These are phyloP conservation scores for Oryzias curvinotus DNA, from an alignment of 2,113 vertebrate genomes.

Conservation along the genomic window DNA sequence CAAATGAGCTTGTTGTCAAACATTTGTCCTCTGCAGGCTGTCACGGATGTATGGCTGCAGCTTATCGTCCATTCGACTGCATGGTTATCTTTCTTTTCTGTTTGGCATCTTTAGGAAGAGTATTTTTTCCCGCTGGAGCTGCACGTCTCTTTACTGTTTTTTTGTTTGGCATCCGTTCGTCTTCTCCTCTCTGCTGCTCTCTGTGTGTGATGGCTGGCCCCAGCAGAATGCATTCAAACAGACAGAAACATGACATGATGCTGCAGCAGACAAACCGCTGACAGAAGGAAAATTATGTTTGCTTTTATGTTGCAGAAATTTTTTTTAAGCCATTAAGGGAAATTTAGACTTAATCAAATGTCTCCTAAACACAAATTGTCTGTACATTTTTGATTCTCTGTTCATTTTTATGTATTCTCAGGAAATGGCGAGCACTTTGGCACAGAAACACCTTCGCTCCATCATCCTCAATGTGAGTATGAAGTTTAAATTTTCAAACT, in stretches of 20 bases:
- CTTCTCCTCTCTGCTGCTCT: slow-evolving; percentile 20
- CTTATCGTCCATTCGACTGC: slow-evolving; percentile 62
- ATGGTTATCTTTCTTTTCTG: slow-evolving; percentile 63
- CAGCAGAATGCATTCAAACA: slow-evolving; percentile 22
- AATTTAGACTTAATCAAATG: not conserved
- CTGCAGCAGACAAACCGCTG: slow-evolving; percentile 51
- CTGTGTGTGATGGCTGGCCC: slow-evolving; percentile 19
- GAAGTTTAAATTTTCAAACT: not conserved
- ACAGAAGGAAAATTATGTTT: slow-evolving; percentile 11
- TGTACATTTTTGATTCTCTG: slow-evolving; percentile 11
- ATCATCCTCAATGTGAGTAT: slow-evolving; percentile 96
- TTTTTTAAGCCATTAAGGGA: slow-evolving; percentile 8
- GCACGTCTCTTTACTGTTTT: slow-evolving; percentile 81
- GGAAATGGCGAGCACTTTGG: slow-evolving; percentile 96
- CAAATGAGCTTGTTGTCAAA: too few relatives aligned
- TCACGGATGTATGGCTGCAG: slow-evolving; percentile 50
- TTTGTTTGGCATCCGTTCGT: slow-evolving; percentile 23
- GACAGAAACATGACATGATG: slow-evolving; percentile 25
- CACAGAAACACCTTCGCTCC: slow-evolving; percentile 96
- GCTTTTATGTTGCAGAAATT: not conserved
- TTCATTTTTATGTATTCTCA: slow-evolving; percentile 55
- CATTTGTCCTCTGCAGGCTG: slow-evolving; percentile 49
- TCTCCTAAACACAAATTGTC: slow-evolving; percentile 1
- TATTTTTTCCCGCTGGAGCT: slow-evolving; percentile 90
- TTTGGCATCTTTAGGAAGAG: slow-evolving; percentile 82